A percentile compares a stretch with the other conserved stretches of the same genome.
phyloP scores from a whole-genome alignment of 2,888 invertebrate genomes.

The Isotomurus palustris region DNA sequence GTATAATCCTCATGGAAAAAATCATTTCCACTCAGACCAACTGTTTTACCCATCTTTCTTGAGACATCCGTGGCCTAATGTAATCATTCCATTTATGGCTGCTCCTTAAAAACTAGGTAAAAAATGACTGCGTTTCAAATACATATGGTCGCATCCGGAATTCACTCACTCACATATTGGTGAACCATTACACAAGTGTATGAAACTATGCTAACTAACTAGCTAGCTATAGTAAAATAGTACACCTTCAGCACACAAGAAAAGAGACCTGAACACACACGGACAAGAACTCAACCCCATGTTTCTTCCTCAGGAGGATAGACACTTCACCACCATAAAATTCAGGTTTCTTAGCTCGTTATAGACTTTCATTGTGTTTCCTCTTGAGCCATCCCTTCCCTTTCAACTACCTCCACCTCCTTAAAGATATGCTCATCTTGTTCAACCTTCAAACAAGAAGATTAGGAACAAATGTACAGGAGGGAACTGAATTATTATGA shows the following conservation, averaged over 20 bases:
- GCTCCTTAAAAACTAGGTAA: not conserved
- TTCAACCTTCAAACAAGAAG: not conserved
- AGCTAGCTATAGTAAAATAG: not conserved
- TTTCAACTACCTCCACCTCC: not conserved
- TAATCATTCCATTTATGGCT: not conserved
- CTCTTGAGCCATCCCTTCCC: not conserved
- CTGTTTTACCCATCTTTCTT: not conserved
- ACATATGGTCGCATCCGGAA: constrained; percentile 14
- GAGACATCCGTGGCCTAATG: too few relatives aligned
- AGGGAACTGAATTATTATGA: not conserved
- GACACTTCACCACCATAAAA: too few relatives aligned
- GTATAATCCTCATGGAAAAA: not conserved
- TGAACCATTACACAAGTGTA: not conserved
- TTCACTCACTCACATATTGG: too few relatives aligned
- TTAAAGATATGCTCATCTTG: not conserved
- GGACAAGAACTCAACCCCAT: not conserved
- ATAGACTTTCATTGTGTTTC: constrained; percentile 1
- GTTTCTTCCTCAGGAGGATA: too few relatives aligned
- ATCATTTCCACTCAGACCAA: not conserved
- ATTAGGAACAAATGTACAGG: not conserved
- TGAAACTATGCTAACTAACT: too few relatives aligned
- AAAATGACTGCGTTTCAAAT: not conserved
- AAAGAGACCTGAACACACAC: not conserved
- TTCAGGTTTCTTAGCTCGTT: too few relatives aligned
- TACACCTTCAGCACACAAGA: not conserved